A percentile compares a stretch with the other conserved stretches of the same genome.
phyloP scores from a whole-genome alignment of 2,888 invertebrate genomes.

The Watsonalla cultraria region DNA sequence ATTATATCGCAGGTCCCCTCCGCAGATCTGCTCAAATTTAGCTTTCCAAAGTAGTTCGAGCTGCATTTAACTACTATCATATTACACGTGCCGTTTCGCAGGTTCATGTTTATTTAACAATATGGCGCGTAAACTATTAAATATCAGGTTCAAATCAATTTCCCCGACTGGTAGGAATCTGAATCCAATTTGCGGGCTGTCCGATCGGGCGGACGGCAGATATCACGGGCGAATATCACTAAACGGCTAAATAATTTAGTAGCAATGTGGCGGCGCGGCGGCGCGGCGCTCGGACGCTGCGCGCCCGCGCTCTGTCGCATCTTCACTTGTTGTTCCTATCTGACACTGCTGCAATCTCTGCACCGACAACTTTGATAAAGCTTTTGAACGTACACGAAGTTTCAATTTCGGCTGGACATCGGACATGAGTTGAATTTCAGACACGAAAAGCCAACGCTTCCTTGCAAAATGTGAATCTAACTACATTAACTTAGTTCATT shows the following conservation, averaged over 20 bases:
- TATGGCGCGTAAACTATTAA: constrained; percentile 55
- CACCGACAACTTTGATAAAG: neutral
- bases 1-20: too few relatives aligned
- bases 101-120: constrained; percentile 35
- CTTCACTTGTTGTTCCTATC: constrained; percentile 10
- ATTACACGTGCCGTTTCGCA: too few relatives aligned
- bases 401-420: neutral
- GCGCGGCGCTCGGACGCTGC: constrained; percentile 33
- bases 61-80: too few relatives aligned
- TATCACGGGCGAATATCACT: constrained; percentile 74
- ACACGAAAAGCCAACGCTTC: neutral
- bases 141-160: constrained; percentile 75
- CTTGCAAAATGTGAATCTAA: neutral
- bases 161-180: constrained; percentile 69
- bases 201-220: constrained; percentile 65
- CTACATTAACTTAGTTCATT: neutral
- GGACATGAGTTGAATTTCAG: neutral
- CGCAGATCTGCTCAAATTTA: too few relatives aligned
- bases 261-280: constrained; percentile 55
- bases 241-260: constrained; percentile 78
- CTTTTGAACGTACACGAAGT: neutral
- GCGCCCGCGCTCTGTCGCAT: constrained; percentile 21
- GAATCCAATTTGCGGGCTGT: constrained; percentile 77
- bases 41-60: too few relatives aligned
- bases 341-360: neutral